Percentiles rank a stretch among this genome's conserved stretches.
Evolutionary conservation across 2,113 vertebrate species (phyloP).

Genomic region (Menura novaehollandiae): DNA sequence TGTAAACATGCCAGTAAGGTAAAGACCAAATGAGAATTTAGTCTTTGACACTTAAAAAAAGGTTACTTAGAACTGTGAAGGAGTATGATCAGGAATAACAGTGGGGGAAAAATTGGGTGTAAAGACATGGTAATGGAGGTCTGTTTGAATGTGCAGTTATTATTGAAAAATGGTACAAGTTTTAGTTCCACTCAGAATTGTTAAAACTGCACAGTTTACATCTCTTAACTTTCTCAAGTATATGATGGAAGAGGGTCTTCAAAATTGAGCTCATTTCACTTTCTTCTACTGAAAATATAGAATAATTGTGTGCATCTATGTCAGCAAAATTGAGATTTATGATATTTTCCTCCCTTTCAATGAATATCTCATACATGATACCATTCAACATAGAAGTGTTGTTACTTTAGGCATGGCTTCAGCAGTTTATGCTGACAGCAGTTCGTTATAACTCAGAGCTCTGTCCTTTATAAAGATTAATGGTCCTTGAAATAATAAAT

Average conservation of each 20-base stretch:
- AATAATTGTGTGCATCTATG: background rate
- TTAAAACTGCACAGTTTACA: background rate
- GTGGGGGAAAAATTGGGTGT: background rate
- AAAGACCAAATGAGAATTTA: background rate
- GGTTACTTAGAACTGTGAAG: background rate
- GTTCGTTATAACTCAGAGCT: background rate
- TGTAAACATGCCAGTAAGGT: background rate
- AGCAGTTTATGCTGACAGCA: background rate
- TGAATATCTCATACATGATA: background rate
- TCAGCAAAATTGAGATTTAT: background rate
- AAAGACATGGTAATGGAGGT: background rate
- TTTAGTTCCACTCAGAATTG: background rate
- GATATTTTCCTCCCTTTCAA: background rate
- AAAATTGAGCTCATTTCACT: background rate
- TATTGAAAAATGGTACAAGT: background rate
- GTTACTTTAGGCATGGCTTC: background rate
- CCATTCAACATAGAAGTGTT: background rate
- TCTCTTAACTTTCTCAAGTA: background rate
- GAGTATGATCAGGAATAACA: background rate
- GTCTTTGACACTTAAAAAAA: background rate
- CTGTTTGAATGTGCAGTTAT: background rate
- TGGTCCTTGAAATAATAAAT: slow-evolving; percentile 21
- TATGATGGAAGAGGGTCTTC: background rate
- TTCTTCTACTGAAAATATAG: background rate
- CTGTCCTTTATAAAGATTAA: background rate